These are phyloP conservation scores for Drosophila bunnanda DNA, from an alignment of 2,888 invertebrate genomes.

Conservation along the genomic window DNA sequence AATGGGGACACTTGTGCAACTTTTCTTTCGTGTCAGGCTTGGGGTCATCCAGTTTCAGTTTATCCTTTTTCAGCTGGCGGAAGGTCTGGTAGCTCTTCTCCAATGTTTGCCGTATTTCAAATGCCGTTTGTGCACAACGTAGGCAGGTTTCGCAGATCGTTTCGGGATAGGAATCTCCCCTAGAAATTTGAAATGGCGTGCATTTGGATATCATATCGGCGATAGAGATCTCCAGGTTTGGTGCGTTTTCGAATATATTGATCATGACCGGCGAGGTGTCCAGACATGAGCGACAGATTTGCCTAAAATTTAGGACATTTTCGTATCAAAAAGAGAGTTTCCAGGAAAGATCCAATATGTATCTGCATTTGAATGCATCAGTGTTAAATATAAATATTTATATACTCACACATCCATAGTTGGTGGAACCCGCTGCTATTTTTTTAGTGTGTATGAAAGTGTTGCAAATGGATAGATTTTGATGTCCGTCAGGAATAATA, in stretches of 20 bases:
- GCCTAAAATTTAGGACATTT: background rate
- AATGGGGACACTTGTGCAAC: background rate
- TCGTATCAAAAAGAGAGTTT: background rate
- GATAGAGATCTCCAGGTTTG: background rate
- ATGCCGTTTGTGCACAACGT: background rate
- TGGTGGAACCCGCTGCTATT: background rate
- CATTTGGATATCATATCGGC: background rate
- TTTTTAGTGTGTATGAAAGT: background rate
- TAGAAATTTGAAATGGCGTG: background rate
- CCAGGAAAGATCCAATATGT: background rate
- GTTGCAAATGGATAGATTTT: background rate
- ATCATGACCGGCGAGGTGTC: background rate
- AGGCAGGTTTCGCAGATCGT: background rate
- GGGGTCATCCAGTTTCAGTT: background rate
- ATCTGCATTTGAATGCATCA: background rate
- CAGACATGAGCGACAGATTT: conserved; percentile 1
- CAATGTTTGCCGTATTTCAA: background rate
- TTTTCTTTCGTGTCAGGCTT: background rate
- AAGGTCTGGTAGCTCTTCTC: background rate
- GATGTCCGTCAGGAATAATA: background rate
- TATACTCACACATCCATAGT: background rate
- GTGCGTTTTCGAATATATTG: conserved; percentile 3
- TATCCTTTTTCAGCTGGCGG: background rate
- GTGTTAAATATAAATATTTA: background rate
- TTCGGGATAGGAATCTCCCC: background rate